Evolutionary conservation across 2,888 invertebrate genomes (phyloP).

Genomic region (Meliscaeva auricollis): DNA sequence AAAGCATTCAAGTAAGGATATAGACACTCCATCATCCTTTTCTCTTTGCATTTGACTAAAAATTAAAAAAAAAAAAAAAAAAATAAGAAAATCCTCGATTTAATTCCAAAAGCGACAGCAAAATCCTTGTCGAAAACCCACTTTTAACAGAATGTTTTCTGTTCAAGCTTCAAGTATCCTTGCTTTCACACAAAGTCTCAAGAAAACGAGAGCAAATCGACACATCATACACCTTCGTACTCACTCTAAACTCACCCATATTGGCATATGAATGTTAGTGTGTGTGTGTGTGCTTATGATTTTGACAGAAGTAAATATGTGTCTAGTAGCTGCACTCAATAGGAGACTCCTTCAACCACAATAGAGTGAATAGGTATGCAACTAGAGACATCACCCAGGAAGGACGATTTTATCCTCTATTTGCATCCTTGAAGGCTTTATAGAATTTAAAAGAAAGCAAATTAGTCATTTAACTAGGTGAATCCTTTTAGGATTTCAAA

Average conservation of each 20-base stretch:
- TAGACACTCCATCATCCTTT: conserved; percentile 8
- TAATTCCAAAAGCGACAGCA: background rate
- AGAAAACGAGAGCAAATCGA: conserved; percentile 35
- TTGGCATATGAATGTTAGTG: background rate
- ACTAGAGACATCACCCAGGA: background rate
- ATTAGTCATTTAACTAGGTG: conserved; percentile 62
- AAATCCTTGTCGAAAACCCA: background rate
- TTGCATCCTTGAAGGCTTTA: conserved; percentile 35
- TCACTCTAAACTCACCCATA: too few relatives aligned
- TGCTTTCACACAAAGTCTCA: conserved; percentile 23
- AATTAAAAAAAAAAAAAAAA: background rate
- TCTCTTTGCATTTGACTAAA: background rate
- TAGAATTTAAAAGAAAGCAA: conserved; percentile 54
- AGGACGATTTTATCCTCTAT: conserved; percentile 47
- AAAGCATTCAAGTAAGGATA: background rate
- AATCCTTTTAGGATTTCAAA: conserved; percentile 17
- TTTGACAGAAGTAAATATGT: conserved; percentile 54
- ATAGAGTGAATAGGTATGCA: background rate
- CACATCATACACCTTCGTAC: background rate
- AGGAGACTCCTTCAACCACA: conserved; percentile 11
- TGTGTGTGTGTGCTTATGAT: conserved; percentile 28
- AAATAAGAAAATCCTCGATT: too few relatives aligned
- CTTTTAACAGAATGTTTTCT: conserved; percentile 6
- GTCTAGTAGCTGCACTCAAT: conserved; percentile 25
- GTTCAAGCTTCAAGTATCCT: conserved; percentile 37